phyloP scores from a whole-genome alignment of 2,888 invertebrate species.

The Dusona sp. region DNA sequence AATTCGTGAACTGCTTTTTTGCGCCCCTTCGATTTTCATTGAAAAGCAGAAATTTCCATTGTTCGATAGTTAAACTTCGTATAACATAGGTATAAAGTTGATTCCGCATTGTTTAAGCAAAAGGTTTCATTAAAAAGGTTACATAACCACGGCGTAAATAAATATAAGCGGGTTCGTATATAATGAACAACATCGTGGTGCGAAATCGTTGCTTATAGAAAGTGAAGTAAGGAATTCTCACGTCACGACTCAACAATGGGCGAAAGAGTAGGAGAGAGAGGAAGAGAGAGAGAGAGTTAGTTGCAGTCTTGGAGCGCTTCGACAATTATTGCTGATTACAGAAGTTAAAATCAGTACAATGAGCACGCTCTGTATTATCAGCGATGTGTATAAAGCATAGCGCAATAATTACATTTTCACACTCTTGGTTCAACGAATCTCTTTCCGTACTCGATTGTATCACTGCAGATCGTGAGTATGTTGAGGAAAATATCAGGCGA shows the following conservation, averaged over 20 bases:
- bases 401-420: constrained; percentile 48
- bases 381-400: constrained; percentile 18
- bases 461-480: constrained; percentile 23
- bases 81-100: background rate
- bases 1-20: background rate
- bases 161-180: constrained; percentile 42
- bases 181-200: constrained; percentile 33
- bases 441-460: constrained; percentile 53
- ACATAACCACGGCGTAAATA: constrained; percentile 50
- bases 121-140: constrained; percentile 58
- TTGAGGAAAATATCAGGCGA: background rate
- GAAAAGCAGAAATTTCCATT: background rate
- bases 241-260: constrained; percentile 71
- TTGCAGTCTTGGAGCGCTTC: constrained; percentile 27
- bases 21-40: background rate
- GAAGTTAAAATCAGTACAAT: constrained; percentile 36
- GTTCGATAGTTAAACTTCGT: constrained; percentile 18
- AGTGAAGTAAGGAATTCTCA: constrained; percentile 72
- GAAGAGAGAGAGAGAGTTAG: constrained; percentile 15
- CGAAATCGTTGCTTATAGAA: constrained; percentile 62
- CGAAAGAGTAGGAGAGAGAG: constrained; percentile 10
- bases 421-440: constrained; percentile 34
- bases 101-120: constrained; percentile 12
- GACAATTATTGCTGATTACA: constrained; percentile 64
- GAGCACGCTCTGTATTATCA: constrained; percentile 15